These are phyloP conservation scores for Sandelia bainsii DNA, from an alignment of 2,797 vertebrate species.

Conservation along the genomic window DNA sequence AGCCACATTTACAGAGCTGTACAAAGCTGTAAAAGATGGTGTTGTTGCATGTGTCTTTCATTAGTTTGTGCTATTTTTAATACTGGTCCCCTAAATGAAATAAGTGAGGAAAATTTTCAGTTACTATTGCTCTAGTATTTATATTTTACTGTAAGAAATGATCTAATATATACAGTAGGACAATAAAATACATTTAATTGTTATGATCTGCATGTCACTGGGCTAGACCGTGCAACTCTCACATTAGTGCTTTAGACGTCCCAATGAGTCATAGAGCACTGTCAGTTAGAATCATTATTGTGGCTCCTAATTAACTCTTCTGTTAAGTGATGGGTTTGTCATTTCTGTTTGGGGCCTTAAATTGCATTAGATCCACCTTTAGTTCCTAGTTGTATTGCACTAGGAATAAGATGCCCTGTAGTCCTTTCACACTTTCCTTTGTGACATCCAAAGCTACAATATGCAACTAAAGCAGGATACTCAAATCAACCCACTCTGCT, in stretches of 20 bases:
- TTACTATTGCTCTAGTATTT: not conserved
- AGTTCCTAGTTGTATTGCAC: not conserved
- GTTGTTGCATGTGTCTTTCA: conserved; percentile 73
- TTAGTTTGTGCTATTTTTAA: conserved; percentile 69
- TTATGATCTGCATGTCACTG: not conserved
- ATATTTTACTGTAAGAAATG: not conserved
- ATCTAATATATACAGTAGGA: not conserved
- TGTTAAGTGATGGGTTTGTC: conserved; percentile 10
- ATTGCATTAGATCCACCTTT: conserved; percentile 13
- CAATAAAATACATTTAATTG: not conserved
- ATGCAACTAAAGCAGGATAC: too few relatives aligned
- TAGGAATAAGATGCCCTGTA: conserved; percentile 8
- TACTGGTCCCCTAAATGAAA: conserved; percentile 17
- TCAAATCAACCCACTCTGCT: too few relatives aligned
- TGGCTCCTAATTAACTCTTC: conserved; percentile 30
- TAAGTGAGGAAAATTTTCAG: not conserved
- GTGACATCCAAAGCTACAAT: not conserved
- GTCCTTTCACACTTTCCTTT: conserved; percentile 15
- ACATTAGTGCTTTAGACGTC: not conserved
- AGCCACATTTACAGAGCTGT: conserved; percentile 63
- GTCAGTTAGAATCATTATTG: not conserved
- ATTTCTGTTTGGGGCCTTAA: conserved; percentile 1
- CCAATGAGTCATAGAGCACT: too few relatives aligned
- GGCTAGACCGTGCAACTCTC: not conserved
- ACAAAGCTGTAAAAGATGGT: conserved; percentile 71